A percentile compares a stretch with the other conserved stretches of the same genome.
phyloP scores from a whole-genome alignment of 2,888 invertebrate genomes.

The Chloromyia formosa region DNA sequence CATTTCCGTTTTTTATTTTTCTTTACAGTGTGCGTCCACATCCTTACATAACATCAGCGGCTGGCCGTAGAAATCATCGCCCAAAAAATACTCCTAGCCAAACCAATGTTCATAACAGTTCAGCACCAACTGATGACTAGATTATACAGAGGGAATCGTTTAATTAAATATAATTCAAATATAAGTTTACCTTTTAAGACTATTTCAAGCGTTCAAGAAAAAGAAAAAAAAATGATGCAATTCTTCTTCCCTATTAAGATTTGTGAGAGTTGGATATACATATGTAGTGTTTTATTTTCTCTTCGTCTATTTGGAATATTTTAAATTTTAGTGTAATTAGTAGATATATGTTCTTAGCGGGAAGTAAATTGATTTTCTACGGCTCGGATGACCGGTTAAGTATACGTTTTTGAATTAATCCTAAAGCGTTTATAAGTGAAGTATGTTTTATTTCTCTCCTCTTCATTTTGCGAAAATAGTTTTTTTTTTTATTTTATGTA shows the following conservation, averaged over 20 bases:
- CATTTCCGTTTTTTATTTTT: constrained; percentile 7
- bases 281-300: not conserved
- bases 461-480: not conserved
- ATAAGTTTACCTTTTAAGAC: constrained; percentile 30
- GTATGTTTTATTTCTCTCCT: too few species aligned
- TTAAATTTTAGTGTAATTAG: not conserved
- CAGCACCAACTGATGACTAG: constrained; percentile 52
- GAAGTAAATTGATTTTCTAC: not conserved
- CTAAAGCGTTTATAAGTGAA: not conserved
- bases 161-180: constrained; percentile 29
- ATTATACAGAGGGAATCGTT: constrained; percentile 19
- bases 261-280: not conserved
- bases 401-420: not conserved
- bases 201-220: constrained; percentile 30
- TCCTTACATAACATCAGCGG: constrained; percentile 61
- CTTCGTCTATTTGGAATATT: not conserved
- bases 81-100: constrained; percentile 52
- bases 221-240: not conserved
- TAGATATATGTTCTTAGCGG: not conserved
- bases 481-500: constrained; percentile 1
- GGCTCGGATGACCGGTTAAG: not conserved
- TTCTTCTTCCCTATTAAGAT: constrained; percentile 10
- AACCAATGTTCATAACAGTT: constrained; percentile 51
- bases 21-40: constrained; percentile 62
- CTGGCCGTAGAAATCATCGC: constrained; percentile 59